Evolutionary conservation across 2,797 vertebrate species (phyloP).

Genomic region (Momotus momota): DNA sequence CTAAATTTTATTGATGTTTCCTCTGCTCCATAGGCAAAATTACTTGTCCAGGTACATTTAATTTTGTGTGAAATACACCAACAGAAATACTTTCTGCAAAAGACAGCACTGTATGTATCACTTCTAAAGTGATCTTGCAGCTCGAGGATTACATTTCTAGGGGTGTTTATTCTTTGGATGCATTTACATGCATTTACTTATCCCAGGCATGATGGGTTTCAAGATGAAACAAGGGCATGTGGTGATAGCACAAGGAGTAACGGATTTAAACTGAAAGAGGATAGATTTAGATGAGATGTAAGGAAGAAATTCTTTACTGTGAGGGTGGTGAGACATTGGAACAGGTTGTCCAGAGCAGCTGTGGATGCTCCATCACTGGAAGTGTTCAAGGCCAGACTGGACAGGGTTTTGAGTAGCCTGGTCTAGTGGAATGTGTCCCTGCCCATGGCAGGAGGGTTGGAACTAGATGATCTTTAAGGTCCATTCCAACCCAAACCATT

Average conservation of each 20-base stretch:
- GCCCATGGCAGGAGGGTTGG: neutral
- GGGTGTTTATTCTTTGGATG: neutral
- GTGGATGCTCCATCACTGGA: neutral
- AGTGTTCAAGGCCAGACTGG: neutral
- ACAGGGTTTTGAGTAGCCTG: neutral
- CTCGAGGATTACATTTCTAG: neutral
- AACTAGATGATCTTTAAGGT: neutral
- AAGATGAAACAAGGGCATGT: neutral
- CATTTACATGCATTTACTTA: neutral
- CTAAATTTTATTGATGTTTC: neutral
- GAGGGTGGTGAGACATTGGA: neutral
- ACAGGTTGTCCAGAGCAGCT: neutral
- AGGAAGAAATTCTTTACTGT: neutral
- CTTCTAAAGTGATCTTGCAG: neutral
- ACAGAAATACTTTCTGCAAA: neutral
- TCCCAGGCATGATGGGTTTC: neutral
- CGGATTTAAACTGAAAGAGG: neutral
- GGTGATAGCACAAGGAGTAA: neutral
- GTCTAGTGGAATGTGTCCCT: neutral
- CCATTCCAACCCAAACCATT: neutral
- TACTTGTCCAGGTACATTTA: neutral
- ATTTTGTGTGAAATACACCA: neutral
- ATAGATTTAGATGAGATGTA: neutral
- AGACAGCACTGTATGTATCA: neutral
- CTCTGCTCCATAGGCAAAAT: neutral